Evolutionary conservation across 2,888 invertebrate species (phyloP), one percentile per base, ranked within the genome.

Genomic region (Drosophila formosana): DNA sequence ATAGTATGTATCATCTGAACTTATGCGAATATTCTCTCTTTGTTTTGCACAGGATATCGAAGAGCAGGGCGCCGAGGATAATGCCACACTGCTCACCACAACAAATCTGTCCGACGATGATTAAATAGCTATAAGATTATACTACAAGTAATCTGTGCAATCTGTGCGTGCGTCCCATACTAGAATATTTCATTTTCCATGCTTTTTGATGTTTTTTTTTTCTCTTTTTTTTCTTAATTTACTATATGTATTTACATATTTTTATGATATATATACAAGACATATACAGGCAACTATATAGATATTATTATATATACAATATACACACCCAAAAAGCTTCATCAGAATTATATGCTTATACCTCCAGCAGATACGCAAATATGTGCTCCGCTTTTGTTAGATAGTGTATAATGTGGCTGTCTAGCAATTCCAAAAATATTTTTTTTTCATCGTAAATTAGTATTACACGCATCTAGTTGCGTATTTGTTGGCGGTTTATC

Each of bases 21-120:
- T 56, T 25, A 28, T 50, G 18, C 18, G 9, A 18, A 18, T 18
- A 23, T 30, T 28, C 11, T 45, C 30, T 34, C 3, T 53, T 0
- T 46, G 43, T 1, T 46, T 46, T 66, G 18, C 65, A 1, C 75
- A 91, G 91, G 91, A 91, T 49, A 82, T 91, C 25, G 91, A 91
- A 67, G 91, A 90, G 75, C 86, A 89, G 67, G 91, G 90, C 47
- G 89, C 85, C 49, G 91, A 91, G 63, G 92, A 92, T 74, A 92
- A 91, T 85, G 85, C 92, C 71, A 92, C 91, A 56, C 77, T 92
- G 72, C 70, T 92, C 32, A 88, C 91, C 50, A 89, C 89, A 61
- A 86, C 90, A 70, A 91, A 90, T 82, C 82, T 90, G 73, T 92
- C 92, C 66, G 92, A 91, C 70, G 91, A 91, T 69, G 91, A 91